Percentiles rank a stretch among this genome's conserved stretches.
Conservation (phyloP, 2,888 invertebrate species). For the Branchinecta sandiegonensis region DNA sequence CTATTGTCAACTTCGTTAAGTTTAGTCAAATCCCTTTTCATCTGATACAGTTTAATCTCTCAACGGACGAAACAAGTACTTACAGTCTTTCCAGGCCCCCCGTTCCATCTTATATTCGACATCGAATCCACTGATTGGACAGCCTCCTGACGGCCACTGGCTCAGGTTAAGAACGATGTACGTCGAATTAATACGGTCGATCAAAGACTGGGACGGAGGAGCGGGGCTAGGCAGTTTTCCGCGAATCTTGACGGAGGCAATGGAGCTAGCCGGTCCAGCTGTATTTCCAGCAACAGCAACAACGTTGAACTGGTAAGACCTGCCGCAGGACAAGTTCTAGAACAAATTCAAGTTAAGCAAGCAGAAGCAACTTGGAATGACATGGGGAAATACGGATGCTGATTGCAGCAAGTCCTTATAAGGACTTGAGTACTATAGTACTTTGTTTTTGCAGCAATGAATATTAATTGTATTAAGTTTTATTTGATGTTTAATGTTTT, state of each 20-base stretch:
- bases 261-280: background rate
- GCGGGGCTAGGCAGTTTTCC: background rate
- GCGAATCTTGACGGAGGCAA: background rate
- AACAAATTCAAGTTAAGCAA: background rate
- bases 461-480: too few relatives aligned
- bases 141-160: constrained; percentile 4
- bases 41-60: too few relatives aligned
- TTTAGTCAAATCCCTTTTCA: too few relatives aligned
- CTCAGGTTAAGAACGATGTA: background rate
- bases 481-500: too few relatives aligned
- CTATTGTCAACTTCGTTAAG: too few relatives aligned
- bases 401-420: too few relatives aligned
- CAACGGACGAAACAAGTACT: background rate
- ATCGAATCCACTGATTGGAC: background rate
- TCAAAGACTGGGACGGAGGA: background rate
- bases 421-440: too few relatives aligned
- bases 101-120: background rate
- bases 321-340: background rate
- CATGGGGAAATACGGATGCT: too few relatives aligned
- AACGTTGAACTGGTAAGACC: background rate
- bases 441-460: too few relatives aligned
- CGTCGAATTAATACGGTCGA: background rate
- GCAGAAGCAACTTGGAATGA: background rate
- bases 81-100: background rate
- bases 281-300: background rate